Evolutionary conservation across 2,113 vertebrate species (phyloP).

Genomic region (Menidia beryllina): DNA sequence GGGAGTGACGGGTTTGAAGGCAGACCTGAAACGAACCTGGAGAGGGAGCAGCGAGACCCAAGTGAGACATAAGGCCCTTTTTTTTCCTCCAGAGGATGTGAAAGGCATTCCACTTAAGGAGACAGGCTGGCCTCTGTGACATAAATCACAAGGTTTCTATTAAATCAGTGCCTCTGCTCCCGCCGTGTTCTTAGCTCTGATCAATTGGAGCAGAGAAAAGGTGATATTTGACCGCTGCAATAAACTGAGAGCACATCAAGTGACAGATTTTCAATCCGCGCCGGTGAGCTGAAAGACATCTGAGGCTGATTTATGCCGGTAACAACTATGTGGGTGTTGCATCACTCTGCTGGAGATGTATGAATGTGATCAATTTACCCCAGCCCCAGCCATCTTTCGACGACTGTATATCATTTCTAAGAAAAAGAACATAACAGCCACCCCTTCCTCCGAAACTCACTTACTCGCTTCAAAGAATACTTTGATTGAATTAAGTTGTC

Average conservation of each 20-base stretch:
- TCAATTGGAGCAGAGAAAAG: conserved; percentile 42
- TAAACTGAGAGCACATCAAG: conserved; percentile 50
- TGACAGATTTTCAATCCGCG: conserved; percentile 34
- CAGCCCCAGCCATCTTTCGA: conserved; percentile 13
- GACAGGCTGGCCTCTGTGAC: conserved; percentile 4
- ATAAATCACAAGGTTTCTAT: conserved; percentile 45
- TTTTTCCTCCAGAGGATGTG: neutral
- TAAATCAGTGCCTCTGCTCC: conserved; percentile 40
- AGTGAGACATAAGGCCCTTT: neutral
- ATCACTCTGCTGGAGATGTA: conserved; percentile 22
- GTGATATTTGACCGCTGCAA: conserved; percentile 58
- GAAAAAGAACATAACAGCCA: conserved; percentile 25
- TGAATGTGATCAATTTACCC: conserved; percentile 52
- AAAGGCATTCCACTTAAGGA: neutral
- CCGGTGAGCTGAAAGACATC: conserved; percentile 15
- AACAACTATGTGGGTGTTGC: conserved; percentile 19
- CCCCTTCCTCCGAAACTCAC: conserved; percentile 29
- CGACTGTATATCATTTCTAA: conserved; percentile 41
- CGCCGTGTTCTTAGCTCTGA: conserved; percentile 32
- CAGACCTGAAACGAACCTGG: conserved; percentile 90
- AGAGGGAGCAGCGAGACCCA: neutral
- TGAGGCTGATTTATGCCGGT: conserved; percentile 61
- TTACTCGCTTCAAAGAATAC: neutral
- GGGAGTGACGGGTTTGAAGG: conserved; percentile 90
- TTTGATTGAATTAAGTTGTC: conserved; percentile 1